These are phyloP conservation scores for Calliphora vicina DNA, from an alignment of 1,140 invertebrate genomes.

Conservation along the genomic window DNA sequence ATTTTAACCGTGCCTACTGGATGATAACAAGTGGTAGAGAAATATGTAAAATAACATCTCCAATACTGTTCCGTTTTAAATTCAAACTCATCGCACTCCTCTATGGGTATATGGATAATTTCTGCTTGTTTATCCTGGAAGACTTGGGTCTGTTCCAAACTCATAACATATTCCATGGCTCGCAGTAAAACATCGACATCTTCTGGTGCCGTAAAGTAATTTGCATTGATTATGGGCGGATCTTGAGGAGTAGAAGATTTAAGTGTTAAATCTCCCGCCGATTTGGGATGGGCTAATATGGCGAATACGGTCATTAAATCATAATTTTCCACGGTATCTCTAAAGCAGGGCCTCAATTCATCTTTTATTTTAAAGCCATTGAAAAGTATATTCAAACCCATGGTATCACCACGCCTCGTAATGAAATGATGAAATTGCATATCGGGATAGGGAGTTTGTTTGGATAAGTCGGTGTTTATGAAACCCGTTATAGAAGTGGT, in stretches of 20 bases:
- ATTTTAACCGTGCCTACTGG: slow-evolving; percentile 69
- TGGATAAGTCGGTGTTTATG: slow-evolving; percentile 45
- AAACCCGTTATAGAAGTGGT: slow-evolving; percentile 44
- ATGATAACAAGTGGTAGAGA: slow-evolving; percentile 66
- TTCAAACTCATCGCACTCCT: neutral
- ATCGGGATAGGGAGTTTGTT: slow-evolving; percentile 54
- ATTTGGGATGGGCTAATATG: slow-evolving; percentile 76
- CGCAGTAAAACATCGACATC: slow-evolving; percentile 74
- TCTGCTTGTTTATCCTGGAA: slow-evolving; percentile 50
- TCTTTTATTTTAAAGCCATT: slow-evolving; percentile 45
- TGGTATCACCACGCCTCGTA: slow-evolving; percentile 41
- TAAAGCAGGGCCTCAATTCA: slow-evolving; percentile 39
- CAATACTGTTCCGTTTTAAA: slow-evolving; percentile 66
- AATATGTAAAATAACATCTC: slow-evolving; percentile 67
- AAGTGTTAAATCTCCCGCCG: slow-evolving; percentile 73
- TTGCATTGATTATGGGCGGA: slow-evolving; percentile 75
- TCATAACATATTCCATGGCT: slow-evolving; percentile 64
- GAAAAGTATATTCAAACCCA: slow-evolving; percentile 37
- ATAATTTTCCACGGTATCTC: slow-evolving; percentile 3
- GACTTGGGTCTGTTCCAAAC: slow-evolving; percentile 31
- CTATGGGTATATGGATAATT: slow-evolving; percentile 47
- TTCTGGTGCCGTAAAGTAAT: slow-evolving; percentile 71
- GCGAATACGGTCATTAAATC: slow-evolving; percentile 67
- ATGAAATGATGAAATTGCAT: slow-evolving; percentile 53
- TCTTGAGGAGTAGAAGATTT: slow-evolving; percentile 73